These are phyloP conservation scores for Polylopha cassiicola DNA, from an alignment of 2,888 invertebrate species.

Conservation along the genomic window DNA sequence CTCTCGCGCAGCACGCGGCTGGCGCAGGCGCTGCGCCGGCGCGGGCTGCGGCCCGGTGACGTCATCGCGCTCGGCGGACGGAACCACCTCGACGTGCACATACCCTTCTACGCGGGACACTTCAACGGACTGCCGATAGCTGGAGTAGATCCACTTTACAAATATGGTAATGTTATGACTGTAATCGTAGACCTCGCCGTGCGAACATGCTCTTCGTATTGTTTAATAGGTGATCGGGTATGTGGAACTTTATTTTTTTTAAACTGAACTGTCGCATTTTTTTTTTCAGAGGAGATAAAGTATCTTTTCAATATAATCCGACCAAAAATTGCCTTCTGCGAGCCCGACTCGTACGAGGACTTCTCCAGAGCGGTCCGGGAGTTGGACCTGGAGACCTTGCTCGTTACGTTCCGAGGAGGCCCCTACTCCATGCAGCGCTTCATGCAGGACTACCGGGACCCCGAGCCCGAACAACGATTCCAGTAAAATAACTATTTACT, in stretches of 20 bases:
- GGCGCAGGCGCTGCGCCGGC: constrained; percentile 41
- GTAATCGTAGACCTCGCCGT: no score
- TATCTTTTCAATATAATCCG: constrained; percentile 36
- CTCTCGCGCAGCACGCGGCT: constrained; percentile 43
- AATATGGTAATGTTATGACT: no score
- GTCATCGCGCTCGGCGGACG: constrained; percentile 50
- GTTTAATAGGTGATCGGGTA: no score
- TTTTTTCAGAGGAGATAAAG: constrained; percentile 49
- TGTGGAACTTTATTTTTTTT: no score
- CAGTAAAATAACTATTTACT: constrained; percentile 34
- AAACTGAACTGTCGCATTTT: no score
- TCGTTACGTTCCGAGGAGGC: constrained; percentile 48
- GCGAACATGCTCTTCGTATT: no score
- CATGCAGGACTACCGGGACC: constrained; percentile 37
- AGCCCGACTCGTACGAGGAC: constrained; percentile 44
- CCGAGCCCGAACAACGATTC: constrained; percentile 39
- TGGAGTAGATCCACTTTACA: constrained; percentile 53
- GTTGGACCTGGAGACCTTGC: constrained; percentile 34
- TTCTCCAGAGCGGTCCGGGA: constrained; percentile 40
- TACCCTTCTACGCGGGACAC: constrained; percentile 53
- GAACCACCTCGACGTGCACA: constrained; percentile 54
- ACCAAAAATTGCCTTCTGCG: constrained; percentile 56
- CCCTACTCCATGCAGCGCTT: constrained; percentile 41
- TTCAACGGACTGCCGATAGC: constrained; percentile 48
- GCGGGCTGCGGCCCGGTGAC: constrained; percentile 49